Evolutionary conservation across 2,113 vertebrate genomes (phyloP).

Genomic region (Andinoacara biseriatus): DNA sequence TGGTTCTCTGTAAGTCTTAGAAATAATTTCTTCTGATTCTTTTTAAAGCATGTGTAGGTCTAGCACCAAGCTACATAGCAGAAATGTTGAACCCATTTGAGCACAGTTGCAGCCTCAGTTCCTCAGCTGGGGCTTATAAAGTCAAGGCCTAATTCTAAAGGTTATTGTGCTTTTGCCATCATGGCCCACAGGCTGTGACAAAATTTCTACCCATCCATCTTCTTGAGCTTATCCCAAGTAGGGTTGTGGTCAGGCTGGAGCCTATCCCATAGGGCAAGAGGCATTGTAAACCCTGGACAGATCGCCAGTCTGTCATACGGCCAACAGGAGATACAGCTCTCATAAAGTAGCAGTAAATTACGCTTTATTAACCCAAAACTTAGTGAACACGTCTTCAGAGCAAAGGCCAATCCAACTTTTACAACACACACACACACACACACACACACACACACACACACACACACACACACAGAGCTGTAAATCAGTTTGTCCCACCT

Average conservation of each 20-base stretch:
- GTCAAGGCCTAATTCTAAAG: not conserved
- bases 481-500: constrained; percentile 29
- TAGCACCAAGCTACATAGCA: not conserved
- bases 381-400: constrained; percentile 17
- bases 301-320: too few species aligned
- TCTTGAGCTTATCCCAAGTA: too few species aligned
- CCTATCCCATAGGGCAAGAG: too few species aligned
- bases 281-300: too few species aligned
- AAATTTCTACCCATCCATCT: too few species aligned
- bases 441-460: not conserved
- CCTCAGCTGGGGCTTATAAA: not conserved
- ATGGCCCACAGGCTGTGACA: too few species aligned
- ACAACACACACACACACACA: not conserved
- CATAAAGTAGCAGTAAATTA: constrained; percentile 37
- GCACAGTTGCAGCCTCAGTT: not conserved
- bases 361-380: constrained; percentile 4
- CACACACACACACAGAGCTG: constrained; percentile 14
- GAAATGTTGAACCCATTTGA: not conserved
- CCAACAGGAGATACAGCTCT: not conserved
- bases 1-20: not conserved
- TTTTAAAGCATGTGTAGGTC: not conserved
- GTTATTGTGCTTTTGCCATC: not conserved
- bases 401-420: not conserved
- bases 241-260: too few species aligned
- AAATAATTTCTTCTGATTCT: not conserved